Percentiles rank a stretch among this genome's conserved stretches.
Evolutionary conservation across 2,113 vertebrate genomes (phyloP).

Genomic region (Thymallus thymallus): DNA sequence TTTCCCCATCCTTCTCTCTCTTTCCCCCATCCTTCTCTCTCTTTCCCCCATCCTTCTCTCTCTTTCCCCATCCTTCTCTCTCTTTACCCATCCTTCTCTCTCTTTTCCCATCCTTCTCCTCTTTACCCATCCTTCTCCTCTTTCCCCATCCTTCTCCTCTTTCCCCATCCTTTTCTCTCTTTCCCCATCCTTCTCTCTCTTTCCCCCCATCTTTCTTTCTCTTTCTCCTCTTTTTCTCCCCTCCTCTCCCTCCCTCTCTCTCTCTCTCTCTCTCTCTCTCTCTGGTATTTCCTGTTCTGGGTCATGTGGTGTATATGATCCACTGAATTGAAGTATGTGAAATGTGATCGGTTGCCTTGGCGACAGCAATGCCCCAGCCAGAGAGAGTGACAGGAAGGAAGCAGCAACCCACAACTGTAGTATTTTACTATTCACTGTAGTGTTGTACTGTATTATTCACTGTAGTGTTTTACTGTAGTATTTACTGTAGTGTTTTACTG

Average conservation of each 20-base stretch:
- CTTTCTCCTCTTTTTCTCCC: not conserved
- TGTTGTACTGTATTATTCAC: no score
- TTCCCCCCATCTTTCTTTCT: constrained; percentile 12
- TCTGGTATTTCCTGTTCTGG: constrained; percentile 52
- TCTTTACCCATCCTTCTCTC: constrained; percentile 4
- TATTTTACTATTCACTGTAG: no score
- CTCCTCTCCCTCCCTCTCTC: not conserved
- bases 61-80: no score
- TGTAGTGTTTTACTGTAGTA: no score
- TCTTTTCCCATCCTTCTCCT: constrained; percentile 58
- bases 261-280: constrained; percentile 8
- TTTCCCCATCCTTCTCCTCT: constrained; percentile 13
- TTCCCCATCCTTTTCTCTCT: not conserved
- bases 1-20: constrained; percentile 2
- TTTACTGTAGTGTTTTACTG: no score
- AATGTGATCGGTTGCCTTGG: constrained; percentile 74
- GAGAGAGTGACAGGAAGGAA: constrained; percentile 46
- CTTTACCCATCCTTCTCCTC: constrained; percentile 2
- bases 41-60: constrained; percentile 1
- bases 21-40: constrained; percentile 10
- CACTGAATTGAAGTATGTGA: constrained; percentile 55
- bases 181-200: constrained; percentile 1
- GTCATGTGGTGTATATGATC: constrained; percentile 43
- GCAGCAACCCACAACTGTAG: constrained; percentile 12
- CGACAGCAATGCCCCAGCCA: constrained; percentile 54